Conservation (phyloP, 2,888 invertebrate species). For the Hirtodrosophila cameraria region DNA sequence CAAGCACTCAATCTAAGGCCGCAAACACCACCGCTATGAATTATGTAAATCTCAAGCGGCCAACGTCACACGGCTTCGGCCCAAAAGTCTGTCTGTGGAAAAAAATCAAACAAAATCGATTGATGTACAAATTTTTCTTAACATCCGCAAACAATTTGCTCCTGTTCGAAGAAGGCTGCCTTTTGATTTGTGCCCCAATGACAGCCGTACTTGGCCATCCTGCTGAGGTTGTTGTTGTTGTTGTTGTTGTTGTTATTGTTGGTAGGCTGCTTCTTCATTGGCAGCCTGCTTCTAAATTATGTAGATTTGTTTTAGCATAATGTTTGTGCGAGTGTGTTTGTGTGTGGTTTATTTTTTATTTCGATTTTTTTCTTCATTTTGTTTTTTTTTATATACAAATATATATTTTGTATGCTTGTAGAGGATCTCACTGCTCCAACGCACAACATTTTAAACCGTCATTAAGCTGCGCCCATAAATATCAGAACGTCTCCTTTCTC, state of each 20-base stretch:
- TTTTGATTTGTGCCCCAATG: constrained; percentile 70
- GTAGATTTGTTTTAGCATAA: constrained; percentile 79
- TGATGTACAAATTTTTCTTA: constrained; percentile 77
- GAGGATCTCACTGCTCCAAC: constrained; percentile 41
- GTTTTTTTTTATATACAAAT: constrained; percentile 15
- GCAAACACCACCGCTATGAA: constrained; percentile 60
- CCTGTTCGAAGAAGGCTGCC: constrained; percentile 27
- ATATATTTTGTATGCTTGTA: too few species aligned
- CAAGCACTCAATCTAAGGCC: constrained; percentile 50
- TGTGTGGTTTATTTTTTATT: constrained; percentile 19
- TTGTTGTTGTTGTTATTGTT: too few species aligned
- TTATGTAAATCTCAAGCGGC: constrained; percentile 76
- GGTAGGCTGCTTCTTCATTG: constrained; percentile 44
- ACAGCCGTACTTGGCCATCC: constrained; percentile 37
- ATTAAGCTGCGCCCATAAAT: constrained; percentile 74
- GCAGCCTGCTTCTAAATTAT: constrained; percentile 71
- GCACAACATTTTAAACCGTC: constrained; percentile 74
- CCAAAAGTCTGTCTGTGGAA: constrained; percentile 27
- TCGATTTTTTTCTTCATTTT: constrained; percentile 25
- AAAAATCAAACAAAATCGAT: constrained; percentile 77
- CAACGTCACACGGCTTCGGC: constrained; percentile 49
- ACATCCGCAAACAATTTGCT: constrained; percentile 74
- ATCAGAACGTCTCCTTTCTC: constrained; percentile 45
- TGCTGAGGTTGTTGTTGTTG: not conserved
- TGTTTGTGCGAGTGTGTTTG: constrained; percentile 41